Percentiles rank a stretch among this genome's conserved stretches.
Evolutionary conservation across 1,140 invertebrate species (phyloP).

Genomic region (Zelostemma sp.): DNA sequence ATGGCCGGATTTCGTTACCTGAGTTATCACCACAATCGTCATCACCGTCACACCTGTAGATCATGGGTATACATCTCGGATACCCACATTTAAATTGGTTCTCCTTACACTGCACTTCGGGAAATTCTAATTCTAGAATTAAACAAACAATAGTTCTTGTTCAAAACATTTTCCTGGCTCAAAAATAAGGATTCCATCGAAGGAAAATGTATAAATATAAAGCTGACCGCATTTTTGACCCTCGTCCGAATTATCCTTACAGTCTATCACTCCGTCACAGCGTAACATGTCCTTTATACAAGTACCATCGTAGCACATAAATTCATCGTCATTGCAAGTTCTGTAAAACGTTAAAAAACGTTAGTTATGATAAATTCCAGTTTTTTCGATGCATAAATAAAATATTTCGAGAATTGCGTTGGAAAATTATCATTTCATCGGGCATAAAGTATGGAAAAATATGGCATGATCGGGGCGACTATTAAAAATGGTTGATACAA

Average conservation of each 20-base stretch:
- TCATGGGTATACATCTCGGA: slow-evolving; percentile 77
- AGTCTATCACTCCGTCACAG: slow-evolving; percentile 75
- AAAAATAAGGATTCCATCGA: no score
- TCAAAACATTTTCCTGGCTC: not conserved
- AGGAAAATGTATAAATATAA: no score
- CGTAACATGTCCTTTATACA: slow-evolving; percentile 76
- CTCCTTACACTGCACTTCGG: slow-evolving; percentile 72
- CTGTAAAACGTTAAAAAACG: slow-evolving; percentile 46
- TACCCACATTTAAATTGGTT: slow-evolving; percentile 80
- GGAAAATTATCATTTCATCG: no score
- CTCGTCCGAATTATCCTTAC: slow-evolving; percentile 75
- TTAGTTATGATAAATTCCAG: no score
- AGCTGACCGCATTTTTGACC: slow-evolving; percentile 68
- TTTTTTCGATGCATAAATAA: no score
- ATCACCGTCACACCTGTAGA: slow-evolving; percentile 87
- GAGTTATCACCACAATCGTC: slow-evolving; percentile 92
- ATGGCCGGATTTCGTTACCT: slow-evolving; percentile 81
- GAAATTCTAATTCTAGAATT: slow-evolving; percentile 33
- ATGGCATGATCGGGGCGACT: no score
- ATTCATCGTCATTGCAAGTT: slow-evolving; percentile 73
- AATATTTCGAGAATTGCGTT: no score
- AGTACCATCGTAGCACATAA: slow-evolving; percentile 72
- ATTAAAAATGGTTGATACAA: slow-evolving; percentile 30
- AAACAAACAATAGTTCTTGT: no score
- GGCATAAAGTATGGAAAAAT: no score